Percentiles rank a stretch among this genome's conserved stretches.
phyloP scores from a whole-genome alignment of 2,888 invertebrate genomes.

The Idaea aversata region DNA sequence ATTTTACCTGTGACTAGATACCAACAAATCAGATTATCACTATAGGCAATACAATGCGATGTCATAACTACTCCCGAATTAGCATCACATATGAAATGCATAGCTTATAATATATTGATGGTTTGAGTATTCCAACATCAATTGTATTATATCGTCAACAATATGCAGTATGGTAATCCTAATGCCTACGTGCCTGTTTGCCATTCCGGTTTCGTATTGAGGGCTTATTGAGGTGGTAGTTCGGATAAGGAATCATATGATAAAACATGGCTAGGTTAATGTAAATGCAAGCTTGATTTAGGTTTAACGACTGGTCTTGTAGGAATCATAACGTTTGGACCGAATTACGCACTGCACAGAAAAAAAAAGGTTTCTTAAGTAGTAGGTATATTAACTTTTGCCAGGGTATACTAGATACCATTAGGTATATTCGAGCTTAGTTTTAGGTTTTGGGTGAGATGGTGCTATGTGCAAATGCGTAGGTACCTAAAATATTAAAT shows the following conservation, averaged over 20 bases:
- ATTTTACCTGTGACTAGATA: background rate
- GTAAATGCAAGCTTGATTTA: background rate
- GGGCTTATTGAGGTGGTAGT: constrained; percentile 2
- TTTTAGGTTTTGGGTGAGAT: no score
- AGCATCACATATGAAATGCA: constrained; percentile 16
- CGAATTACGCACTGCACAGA: no score
- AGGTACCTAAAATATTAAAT: no score
- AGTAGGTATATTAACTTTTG: no score
- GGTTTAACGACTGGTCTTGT: background rate
- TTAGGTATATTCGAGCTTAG: no score
- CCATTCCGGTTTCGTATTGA: constrained; percentile 3
- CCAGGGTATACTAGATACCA: no score
- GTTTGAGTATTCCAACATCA: background rate
- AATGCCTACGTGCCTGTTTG: constrained; percentile 1
- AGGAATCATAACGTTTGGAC: no score
- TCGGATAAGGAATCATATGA: background rate
- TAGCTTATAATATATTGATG: constrained; percentile 2
- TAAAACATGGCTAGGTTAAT: background rate
- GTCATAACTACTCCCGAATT: constrained; percentile 10
- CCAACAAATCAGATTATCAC: background rate
- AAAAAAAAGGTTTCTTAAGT: no score
- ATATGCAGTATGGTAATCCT: background rate
- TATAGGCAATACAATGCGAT: background rate
- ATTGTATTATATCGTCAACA: constrained; percentile 1
- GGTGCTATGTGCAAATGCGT: no score